Conservation (phyloP, 2,113 vertebrate genomes). For the crab-eating macaque (Macaca fascicularis) region T2T-MFA8v1.1 NC_088379.1:108564501-108565000, state of each 20-base stretch:
- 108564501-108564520: background rate
- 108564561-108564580: background rate
- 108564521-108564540: background rate
- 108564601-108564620: background rate
- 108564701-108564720: background rate
- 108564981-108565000: no score
- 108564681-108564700: background rate
- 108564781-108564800: background rate
- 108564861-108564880: background rate
- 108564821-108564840: background rate
- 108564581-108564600: background rate
- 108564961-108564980: background rate
- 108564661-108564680: background rate
- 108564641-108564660: background rate
- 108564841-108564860: background rate
- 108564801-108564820: background rate
- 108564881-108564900: background rate
- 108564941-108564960: background rate
- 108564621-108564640: background rate
- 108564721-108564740: background rate
- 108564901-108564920: conserved; percentile 19
- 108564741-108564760: background rate
- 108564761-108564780: background rate
- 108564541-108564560: background rate
- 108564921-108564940: conserved; percentile 11